phyloP scores from a whole-genome alignment of 2,113 vertebrate genomes.

The Sinocyclocheilus anophthalmus region DNA sequence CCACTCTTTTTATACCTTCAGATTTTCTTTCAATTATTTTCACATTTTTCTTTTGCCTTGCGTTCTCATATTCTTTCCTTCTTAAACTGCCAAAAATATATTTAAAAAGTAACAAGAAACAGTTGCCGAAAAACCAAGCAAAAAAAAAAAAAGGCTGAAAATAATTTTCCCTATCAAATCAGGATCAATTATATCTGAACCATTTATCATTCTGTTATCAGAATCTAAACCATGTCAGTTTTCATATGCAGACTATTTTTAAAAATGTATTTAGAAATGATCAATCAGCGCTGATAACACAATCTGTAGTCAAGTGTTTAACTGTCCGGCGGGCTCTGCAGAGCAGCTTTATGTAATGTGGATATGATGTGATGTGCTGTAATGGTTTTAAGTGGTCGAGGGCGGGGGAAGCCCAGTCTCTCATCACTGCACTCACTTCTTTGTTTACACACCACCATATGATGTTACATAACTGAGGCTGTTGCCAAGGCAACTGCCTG shows the following conservation, averaged over 20 bases:
- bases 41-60: not conserved
- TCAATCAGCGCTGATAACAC: not conserved
- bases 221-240: not conserved
- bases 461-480: constrained; percentile 74
- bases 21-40: not conserved
- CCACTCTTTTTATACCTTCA: not conserved
- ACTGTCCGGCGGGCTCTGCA: constrained; percentile 16
- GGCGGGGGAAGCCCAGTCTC: constrained; percentile 35
- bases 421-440: constrained; percentile 44
- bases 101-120: not conserved
- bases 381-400: constrained; percentile 19
- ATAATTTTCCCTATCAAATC: not conserved
- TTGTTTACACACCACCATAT: constrained; percentile 71
- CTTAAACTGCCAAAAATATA: not conserved
- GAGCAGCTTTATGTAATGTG: constrained; percentile 1
- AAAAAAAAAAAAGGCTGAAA: not conserved
- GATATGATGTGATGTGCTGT: constrained; percentile 15
- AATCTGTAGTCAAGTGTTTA: constrained; percentile 34
- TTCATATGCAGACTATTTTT: not conserved
- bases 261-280: not conserved
- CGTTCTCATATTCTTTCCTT: not conserved
- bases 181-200: not conserved
- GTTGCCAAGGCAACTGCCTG: constrained; percentile 66
- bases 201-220: not conserved
- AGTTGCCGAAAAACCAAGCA: not conserved